Conservation (phyloP, 2,797 vertebrate species). For the Mallotus villosus region DNA sequence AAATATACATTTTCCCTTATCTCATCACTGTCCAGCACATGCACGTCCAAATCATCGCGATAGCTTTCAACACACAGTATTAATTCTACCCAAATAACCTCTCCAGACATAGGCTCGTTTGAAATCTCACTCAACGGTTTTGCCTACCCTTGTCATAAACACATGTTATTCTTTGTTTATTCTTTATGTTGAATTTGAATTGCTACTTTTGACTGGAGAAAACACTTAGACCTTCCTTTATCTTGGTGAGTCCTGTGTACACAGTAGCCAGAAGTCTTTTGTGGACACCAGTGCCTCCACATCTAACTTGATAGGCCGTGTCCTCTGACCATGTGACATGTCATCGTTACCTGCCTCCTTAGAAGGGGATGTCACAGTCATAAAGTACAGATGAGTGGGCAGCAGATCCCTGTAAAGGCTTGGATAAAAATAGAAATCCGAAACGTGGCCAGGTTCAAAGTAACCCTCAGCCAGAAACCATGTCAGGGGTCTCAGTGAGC, state of each 20-base stretch:
- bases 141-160: not conserved
- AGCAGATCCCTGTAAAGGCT: slow-evolving; percentile 30
- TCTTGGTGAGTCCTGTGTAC: not conserved
- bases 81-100: too few species aligned
- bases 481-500: slow-evolving; percentile 15
- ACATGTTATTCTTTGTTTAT: not conserved
- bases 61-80: too few species aligned
- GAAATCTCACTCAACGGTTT: not conserved
- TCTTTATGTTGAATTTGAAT: too few species aligned
- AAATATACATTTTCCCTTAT: too few species aligned
- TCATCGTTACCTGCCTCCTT: slow-evolving; percentile 45
- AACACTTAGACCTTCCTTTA: not conserved
- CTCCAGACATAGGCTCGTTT: too few species aligned
- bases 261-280: not conserved
- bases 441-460: slow-evolving; percentile 36
- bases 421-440: slow-evolving; percentile 53
- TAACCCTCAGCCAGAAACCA: slow-evolving; percentile 23
- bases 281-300: not conserved
- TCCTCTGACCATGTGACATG: slow-evolving; percentile 14
- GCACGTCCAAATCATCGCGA: not conserved
- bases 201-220: not conserved
- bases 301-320: slow-evolving; percentile 3
- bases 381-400: slow-evolving; percentile 27
- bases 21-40: not conserved
- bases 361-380: slow-evolving; percentile 36